These are phyloP conservation scores for Psettodes erumei DNA, from an alignment of 2,113 vertebrate species.

Conservation along the genomic window DNA sequence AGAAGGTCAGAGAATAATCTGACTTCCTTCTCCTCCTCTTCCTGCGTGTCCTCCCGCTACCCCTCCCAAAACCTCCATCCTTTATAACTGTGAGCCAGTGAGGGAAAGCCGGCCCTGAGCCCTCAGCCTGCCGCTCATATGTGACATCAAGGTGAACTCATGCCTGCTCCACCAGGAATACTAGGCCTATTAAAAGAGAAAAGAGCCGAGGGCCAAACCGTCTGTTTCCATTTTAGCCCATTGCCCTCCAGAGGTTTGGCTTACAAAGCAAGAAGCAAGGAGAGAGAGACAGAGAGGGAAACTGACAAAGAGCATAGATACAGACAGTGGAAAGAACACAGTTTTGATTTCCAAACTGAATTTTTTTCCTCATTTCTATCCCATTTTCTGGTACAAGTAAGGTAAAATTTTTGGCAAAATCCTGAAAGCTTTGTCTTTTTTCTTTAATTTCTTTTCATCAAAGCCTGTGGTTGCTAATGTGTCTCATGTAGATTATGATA, in stretches of 20 bases:
- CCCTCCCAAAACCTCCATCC: constrained; percentile 2
- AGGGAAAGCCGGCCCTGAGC: constrained; percentile 33
- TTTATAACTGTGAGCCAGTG: constrained; percentile 37
- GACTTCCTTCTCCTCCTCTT: background rate
- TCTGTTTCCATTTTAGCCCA: constrained; percentile 62
- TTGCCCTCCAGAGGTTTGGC: constrained; percentile 50
- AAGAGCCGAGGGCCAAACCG: constrained; percentile 62
- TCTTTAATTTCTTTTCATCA: no score
- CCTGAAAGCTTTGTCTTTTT: no score
- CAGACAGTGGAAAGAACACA: background rate
- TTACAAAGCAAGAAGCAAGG: constrained; percentile 53
- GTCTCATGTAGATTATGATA: no score
- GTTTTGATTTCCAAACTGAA: background rate
- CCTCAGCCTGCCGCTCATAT: constrained; percentile 52
- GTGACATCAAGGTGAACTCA: constrained; percentile 77
- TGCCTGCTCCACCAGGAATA: constrained; percentile 64
- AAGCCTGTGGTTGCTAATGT: no score
- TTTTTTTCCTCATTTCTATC: background rate
- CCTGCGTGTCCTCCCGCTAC: no score
- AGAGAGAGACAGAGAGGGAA: constrained; percentile 13
- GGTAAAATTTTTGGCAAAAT: background rate
- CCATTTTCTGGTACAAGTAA: background rate
- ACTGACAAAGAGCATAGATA: background rate
- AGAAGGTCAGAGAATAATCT: constrained; percentile 43
- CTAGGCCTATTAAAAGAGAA: constrained; percentile 70